phyloP scores from a whole-genome alignment of 2,797 vertebrate species.

The Spheniscus humboldti region DNA sequence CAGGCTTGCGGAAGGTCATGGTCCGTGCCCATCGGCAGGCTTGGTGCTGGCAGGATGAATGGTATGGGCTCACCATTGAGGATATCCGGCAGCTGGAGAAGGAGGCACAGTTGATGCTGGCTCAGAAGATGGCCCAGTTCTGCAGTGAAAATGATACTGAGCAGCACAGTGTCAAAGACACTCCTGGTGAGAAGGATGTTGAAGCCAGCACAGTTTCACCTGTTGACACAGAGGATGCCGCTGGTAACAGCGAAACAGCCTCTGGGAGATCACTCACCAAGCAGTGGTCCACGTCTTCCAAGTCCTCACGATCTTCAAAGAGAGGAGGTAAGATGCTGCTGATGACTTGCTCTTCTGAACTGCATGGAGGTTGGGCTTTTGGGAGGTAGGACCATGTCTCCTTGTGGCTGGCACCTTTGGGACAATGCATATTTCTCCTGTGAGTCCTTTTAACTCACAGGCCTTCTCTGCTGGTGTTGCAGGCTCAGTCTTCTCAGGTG shows the following conservation, averaged over 20 bases:
- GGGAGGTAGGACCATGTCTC: background rate
- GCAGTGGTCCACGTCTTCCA: slow-evolving; percentile 96
- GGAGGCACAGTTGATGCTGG: slow-evolving; percentile 92
- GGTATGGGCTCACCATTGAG: slow-evolving; percentile 95
- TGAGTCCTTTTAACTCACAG: background rate
- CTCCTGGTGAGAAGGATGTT: slow-evolving; percentile 72
- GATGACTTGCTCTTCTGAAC: background rate
- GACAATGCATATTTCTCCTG: background rate
- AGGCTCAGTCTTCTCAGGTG: background rate
- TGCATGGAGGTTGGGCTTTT: background rate
- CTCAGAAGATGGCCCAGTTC: slow-evolving; percentile 96
- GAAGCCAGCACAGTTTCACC: slow-evolving; percentile 68
- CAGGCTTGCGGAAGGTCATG: slow-evolving; percentile 96
- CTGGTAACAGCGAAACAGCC: slow-evolving; percentile 71
- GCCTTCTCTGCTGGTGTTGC: background rate
- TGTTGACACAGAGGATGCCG: slow-evolving; percentile 73
- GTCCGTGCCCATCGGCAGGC: slow-evolving; percentile 95
- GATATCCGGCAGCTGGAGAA: slow-evolving; percentile 94
- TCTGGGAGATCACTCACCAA: slow-evolving; percentile 88
- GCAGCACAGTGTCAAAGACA: slow-evolving; percentile 68
- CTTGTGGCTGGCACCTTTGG: background rate
- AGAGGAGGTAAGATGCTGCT: slow-evolving; percentile 84
- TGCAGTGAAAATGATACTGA: slow-evolving; percentile 80
- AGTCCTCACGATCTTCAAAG: slow-evolving; percentile 93
- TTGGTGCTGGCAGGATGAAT: slow-evolving; percentile 99